These are phyloP conservation scores for Dynastes grantii DNA, from an alignment of 2,888 invertebrate species.

Conservation along the genomic window DNA sequence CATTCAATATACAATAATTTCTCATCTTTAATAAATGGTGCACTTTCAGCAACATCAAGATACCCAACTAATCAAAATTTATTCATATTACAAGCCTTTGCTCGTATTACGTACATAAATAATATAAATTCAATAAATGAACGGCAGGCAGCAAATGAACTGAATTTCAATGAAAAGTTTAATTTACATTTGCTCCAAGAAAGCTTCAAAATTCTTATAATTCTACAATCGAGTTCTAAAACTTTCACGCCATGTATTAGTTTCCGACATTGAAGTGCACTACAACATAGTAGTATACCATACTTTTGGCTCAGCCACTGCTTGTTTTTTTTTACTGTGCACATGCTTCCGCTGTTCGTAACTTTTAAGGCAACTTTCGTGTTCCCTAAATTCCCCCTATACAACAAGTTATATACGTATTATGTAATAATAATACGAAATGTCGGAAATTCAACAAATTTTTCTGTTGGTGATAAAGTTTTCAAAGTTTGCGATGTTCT, in stretches of 20 bases:
- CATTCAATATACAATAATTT: too few relatives aligned
- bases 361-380: constrained; percentile 42
- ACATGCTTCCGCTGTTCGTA: constrained; percentile 21
- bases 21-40: too few relatives aligned
- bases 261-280: constrained; percentile 47
- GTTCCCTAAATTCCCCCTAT: constrained; percentile 20
- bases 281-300: constrained; percentile 7
- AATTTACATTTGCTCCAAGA: constrained; percentile 39
- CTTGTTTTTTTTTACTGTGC: constrained; percentile 35
- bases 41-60: too few relatives aligned
- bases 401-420: constrained; percentile 20
- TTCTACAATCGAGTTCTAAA: constrained; percentile 43
- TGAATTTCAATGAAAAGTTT: constrained; percentile 38
- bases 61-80: neutral
- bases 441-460: constrained; percentile 13
- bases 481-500: neutral
- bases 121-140: neutral
- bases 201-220: constrained; percentile 41
- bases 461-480: neutral
- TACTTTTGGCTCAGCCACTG: constrained; percentile 16
- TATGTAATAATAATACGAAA: constrained; percentile 7
- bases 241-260: constrained; percentile 46
- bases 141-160: neutral
- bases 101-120: neutral
- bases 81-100: neutral